Evolutionary conservation across 2,797 vertebrate genomes (phyloP), one percentile per base, ranked within the genome.

Genomic region (Mergus octosetaceus): DNA sequence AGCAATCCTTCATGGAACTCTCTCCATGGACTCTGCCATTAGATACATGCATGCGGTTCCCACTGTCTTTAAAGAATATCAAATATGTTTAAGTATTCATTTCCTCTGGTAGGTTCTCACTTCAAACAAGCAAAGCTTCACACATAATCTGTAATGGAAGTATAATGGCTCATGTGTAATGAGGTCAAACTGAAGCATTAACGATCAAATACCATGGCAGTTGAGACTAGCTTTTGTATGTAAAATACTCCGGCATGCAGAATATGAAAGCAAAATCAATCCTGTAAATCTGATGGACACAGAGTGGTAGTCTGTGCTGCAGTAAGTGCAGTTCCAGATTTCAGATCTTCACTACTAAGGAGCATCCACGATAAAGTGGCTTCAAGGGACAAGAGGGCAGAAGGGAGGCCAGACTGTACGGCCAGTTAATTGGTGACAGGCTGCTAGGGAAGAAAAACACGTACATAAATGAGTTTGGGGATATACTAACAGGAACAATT

Each of bases 381-480:
- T 89, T 92, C 80, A 96, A 75, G 93, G 91, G 78, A 93, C 66
- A 92, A 96, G 91, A 95, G 92, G 82, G 90, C 71, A 93, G 91
- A 95, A 96, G 85, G 88, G 76, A 95, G 83, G 79, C 85, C 96
- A 95, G 92, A 95, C 58, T 94, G 80, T 95, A 94, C 9, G 93
- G 87, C 85, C 82, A 96, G 87, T 92, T 97, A 97, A 97, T 96
- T 96, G 96, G 96, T 96, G 96, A 97, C 96, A 95, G 96, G 94
- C 96, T 97, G 96, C 96, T 96, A 97, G 95, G 96, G 96, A 96
- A 97, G 93, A 97, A 97, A 97, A 96, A 97, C 95, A 96, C 62
- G 94, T 95, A 89, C 72, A 95, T 58, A 96, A 89, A 92, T 96
- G 93, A 96, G 89, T 93, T 69, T 85, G 96, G 95, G 95, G 94